These are phyloP conservation scores for Enoplolaimus lenunculus DNA, from an alignment of 2,888 invertebrate species.

Conservation along the genomic window DNA sequence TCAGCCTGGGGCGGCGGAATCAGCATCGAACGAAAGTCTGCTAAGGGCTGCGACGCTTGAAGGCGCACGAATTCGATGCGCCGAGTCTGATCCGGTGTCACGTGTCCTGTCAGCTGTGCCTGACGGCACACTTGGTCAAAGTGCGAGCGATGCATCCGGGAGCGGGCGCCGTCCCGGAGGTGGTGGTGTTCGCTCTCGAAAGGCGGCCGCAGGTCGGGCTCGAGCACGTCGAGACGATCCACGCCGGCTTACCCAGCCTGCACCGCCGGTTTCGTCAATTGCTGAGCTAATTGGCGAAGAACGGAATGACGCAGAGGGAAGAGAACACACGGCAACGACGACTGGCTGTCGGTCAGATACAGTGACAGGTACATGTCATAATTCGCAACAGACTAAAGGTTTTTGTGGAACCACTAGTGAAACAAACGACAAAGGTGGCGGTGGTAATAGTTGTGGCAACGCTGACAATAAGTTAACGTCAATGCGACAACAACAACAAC, in stretches of 20 bases:
- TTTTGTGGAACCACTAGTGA: no score
- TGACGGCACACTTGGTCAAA: not conserved
- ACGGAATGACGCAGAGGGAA: not conserved
- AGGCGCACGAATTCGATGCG: not conserved
- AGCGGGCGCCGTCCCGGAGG: not conserved
- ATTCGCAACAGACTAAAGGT: no score
- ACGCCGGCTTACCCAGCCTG: not conserved
- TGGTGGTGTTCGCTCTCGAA: not conserved
- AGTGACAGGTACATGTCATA: no score
- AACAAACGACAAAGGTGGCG: no score
- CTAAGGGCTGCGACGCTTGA: not conserved
- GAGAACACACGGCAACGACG: not conserved
- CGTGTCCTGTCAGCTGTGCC: not conserved
- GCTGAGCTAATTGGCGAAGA: not conserved
- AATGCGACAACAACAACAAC: no score
- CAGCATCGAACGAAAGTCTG: not conserved
- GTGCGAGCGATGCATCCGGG: no score
- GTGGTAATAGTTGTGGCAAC: not conserved
- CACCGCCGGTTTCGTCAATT: not conserved
- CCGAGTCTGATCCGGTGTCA: not conserved
- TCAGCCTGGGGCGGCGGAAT: not conserved
- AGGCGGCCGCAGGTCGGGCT: no score
- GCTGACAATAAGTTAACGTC: not conserved
- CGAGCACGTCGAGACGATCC: not conserved
- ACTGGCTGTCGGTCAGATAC: not conserved